Base-by-base conservation (phyloP, 2,888 invertebrate species). In the Torymus auratus region DNA sequence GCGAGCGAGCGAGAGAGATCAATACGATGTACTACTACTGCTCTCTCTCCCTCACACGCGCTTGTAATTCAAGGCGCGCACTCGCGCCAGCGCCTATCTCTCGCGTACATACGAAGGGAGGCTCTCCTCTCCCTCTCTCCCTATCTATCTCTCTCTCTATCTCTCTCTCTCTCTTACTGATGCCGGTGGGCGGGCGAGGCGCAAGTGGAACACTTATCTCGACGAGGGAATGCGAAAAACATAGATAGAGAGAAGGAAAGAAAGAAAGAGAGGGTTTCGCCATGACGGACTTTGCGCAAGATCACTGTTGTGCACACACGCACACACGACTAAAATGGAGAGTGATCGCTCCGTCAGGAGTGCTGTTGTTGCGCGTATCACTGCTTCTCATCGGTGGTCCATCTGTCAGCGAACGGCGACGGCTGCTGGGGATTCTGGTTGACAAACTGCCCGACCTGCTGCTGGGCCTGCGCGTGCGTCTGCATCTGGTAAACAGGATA, bases 401-500 rank as follows among this genome's bases (percentile, higher is more conserved):
- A 89, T 78, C 87, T 83, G 20, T 90, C 87, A 12, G 85, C 82
- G 72, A 85, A 87, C 53, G 82, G 75, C 23, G 13, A 67, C 52
- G 15, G 61, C 41, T 88, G 88, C 77, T 79, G 84, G 10, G 28
- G 56, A 4, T 28, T 52, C 14, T 28, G 65, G n/a, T 55, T 58
- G 64, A 13, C 13, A 17, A 69, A 75, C 13, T 74, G 70, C 2
- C 64, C 20, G 2, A 61, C 15, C 67, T 72, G 73, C 52, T 84
- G 84, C 15, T 80, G 84, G 12, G 79, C 64, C 60, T 84, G 77
- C 28, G 80, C 80, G 60, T 83, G 83, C 17, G 82, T 78, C 64
- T 79, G 88, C 83, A 88, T 87, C 84, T 89, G 90, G 83, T 90
- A 91, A 52, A 90, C 87, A 64, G 91, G 89, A 68, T 91, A 91